Conservation (phyloP, 1,140 invertebrate species). For the Leptinotarsa defecta region DNA sequence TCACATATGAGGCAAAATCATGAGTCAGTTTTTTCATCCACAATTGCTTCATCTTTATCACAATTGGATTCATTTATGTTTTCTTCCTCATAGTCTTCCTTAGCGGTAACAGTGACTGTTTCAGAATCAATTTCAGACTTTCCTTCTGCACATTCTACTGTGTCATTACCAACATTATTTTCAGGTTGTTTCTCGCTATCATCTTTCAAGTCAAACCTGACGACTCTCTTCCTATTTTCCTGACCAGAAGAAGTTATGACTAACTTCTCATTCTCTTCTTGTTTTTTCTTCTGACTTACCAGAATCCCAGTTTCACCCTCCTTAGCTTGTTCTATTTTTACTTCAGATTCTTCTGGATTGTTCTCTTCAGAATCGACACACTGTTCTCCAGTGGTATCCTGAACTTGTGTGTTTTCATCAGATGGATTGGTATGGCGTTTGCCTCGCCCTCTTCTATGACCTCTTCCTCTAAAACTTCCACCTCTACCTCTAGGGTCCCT, state of each 20-base stretch:
- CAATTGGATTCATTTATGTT: too few species aligned
- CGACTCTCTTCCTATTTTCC: conserved; percentile 13
- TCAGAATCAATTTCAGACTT: too few species aligned
- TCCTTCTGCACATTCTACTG: too few species aligned
- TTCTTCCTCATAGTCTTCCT: too few species aligned
- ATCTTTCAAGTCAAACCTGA: conserved; percentile 16
- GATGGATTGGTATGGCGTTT: neutral
- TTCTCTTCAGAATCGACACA: neutral
- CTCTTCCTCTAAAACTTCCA: conserved; percentile 1
- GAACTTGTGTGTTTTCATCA: neutral
- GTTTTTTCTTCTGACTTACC: neutral
- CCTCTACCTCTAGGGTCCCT: neutral
- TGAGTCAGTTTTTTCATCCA: too few species aligned
- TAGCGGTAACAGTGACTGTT: too few species aligned
- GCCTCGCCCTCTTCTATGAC: neutral
- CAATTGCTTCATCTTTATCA: too few species aligned
- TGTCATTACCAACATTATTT: too few species aligned
- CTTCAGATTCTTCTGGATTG: neutral
- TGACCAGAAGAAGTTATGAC: conserved; percentile 10
- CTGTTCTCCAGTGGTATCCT: conserved; percentile 2
- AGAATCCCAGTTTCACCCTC: neutral
- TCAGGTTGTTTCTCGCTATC: neutral
- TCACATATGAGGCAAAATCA: too few species aligned
- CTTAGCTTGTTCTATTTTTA: neutral
- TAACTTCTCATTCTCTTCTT: neutral